A percentile compares a stretch with the other conserved stretches of the same genome.
Evolutionary conservation across 1,140 invertebrate genomes (phyloP).

Genomic region (Zaprionus gabonicus): DNA sequence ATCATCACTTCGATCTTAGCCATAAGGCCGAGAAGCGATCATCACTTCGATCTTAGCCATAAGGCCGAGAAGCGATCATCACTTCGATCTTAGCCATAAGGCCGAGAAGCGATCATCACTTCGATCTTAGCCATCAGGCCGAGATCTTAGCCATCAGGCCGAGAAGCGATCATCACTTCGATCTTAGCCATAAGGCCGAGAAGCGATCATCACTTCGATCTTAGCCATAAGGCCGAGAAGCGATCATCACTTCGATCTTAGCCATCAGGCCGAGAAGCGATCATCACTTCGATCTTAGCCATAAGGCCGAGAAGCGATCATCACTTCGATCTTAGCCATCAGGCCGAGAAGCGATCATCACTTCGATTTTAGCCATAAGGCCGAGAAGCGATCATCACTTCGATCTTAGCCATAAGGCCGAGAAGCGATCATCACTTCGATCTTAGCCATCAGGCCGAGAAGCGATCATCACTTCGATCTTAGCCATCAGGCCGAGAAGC

Average conservation of each 20-base stretch:
- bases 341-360: too few relatives aligned
- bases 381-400: conserved; percentile 72
- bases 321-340: too few relatives aligned
- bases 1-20: conserved; percentile 85
- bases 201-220: conserved; percentile 83
- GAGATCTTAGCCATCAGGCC: conserved; percentile 84
- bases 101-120: conserved; percentile 46
- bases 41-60: conserved; percentile 85
- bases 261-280: conserved; percentile 79
- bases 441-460: conserved; percentile 85
- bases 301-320: not conserved
- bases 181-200: conserved; percentile 85
- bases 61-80: conserved; percentile 68
- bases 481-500: conserved; percentile 83
- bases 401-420: conserved; percentile 85
- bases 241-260: conserved; percentile 85
- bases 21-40: conserved; percentile 72
- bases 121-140: too few relatives aligned
- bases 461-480: conserved; percentile 84
- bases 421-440: conserved; percentile 79
- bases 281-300: too few relatives aligned
- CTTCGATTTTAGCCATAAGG: too few relatives aligned
- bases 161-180: conserved; percentile 73
- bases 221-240: conserved; percentile 84
- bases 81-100: conserved; percentile 85